Percentiles rank a stretch among this genome's conserved stretches.
These are phyloP conservation scores for Drepana falcataria DNA, from an alignment of 2,888 invertebrate genomes.

Conservation along the genomic window DNA sequence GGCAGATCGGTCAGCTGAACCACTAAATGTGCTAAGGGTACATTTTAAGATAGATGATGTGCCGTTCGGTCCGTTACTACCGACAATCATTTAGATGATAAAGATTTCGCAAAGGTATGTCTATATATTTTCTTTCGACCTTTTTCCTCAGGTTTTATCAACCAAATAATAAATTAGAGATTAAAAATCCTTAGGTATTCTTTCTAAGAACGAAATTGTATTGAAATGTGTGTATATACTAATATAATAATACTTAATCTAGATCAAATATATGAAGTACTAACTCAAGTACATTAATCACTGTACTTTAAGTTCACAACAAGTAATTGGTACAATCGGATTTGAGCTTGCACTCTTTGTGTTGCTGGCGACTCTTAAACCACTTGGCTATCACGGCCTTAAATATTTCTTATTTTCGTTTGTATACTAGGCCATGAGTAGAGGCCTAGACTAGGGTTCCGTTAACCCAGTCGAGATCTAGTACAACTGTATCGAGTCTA, in stretches of 20 bases:
- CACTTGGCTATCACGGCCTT: too few species aligned
- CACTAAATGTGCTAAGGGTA: background rate
- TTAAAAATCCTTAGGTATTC: background rate
- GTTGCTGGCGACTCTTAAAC: too few species aligned
- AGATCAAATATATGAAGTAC: too few species aligned
- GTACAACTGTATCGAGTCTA: slow-evolving; percentile 63
- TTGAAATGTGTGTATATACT: background rate
- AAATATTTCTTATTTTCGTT: too few species aligned
- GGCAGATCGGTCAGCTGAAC: background rate
- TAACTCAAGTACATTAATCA: too few species aligned
- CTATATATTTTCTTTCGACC: slow-evolving; percentile 1
- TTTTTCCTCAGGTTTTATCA: slow-evolving; percentile 2
- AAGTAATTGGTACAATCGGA: too few species aligned
- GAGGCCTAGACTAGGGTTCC: slow-evolving; percentile 51
- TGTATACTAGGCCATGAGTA: slow-evolving; percentile 17
- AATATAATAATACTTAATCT: too few species aligned
- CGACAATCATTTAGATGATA: slow-evolving; percentile 2
- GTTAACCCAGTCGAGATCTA: slow-evolving; percentile 54
- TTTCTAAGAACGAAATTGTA: background rate
- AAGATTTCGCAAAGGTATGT: background rate
- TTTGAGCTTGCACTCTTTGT: too few species aligned
- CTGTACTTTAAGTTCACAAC: too few species aligned
- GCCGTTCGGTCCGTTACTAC: background rate
- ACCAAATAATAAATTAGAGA: background rate
- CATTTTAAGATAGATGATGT: slow-evolving; percentile 1